Conservation (phyloP, 2,888 invertebrate genomes). For the Embidobia sp. region DNA sequence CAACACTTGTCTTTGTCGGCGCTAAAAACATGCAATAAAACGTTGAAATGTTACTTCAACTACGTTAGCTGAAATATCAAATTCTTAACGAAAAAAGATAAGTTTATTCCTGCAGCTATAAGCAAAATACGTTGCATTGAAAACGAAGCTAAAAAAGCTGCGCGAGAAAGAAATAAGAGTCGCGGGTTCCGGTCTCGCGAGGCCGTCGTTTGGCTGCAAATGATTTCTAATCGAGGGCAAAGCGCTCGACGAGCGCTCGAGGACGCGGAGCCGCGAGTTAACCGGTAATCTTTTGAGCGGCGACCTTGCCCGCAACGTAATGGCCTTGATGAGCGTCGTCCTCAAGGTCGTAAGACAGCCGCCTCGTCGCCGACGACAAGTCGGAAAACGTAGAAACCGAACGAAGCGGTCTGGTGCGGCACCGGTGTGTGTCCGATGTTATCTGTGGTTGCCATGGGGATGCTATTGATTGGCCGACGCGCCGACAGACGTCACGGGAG, state of each 20-base stretch:
- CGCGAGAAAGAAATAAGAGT: too few relatives aligned
- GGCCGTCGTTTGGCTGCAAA: too few relatives aligned
- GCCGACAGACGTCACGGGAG: conserved; percentile 83
- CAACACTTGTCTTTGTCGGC: too few relatives aligned
- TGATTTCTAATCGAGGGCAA: not conserved
- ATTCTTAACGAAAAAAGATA: too few relatives aligned
- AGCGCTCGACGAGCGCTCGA: not conserved
- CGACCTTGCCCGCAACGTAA: conserved; percentile 51
- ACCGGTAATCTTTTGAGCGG: conserved; percentile 35
- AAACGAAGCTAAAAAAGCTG: too few relatives aligned
- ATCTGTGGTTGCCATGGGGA: conserved; percentile 82
- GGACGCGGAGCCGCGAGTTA: conserved; percentile 13
- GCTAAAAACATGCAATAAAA: too few relatives aligned
- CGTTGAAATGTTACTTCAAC: too few relatives aligned
- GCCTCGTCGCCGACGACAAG: conserved; percentile 67
- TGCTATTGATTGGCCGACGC: conserved; percentile 82
- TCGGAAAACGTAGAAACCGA: conserved; percentile 63
- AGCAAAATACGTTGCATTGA: too few relatives aligned
- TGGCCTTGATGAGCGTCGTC: conserved; percentile 54
- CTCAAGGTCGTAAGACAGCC: conserved; percentile 59
- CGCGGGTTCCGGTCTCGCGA: too few relatives aligned
- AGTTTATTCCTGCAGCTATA: too few relatives aligned
- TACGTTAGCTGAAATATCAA: too few relatives aligned
- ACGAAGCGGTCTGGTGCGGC: conserved; percentile 70
- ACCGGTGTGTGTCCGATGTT: conserved; percentile 81